Evolutionary conservation across 2,113 vertebrate genomes (phyloP).

Genomic region (Alethe castanea): DNA sequence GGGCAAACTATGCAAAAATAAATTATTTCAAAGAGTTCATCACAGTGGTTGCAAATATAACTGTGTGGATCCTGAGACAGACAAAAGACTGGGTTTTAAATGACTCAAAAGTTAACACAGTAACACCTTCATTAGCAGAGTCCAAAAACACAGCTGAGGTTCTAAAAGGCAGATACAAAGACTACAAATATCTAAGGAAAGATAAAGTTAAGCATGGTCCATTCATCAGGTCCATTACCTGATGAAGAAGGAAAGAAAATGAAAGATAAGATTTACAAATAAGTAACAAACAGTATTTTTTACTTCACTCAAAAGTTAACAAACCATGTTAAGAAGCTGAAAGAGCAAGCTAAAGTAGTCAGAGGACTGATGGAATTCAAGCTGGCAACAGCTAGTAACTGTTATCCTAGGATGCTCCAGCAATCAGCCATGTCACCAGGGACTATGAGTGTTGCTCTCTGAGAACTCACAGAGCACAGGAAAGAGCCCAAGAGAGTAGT

Average conservation of each 20-base stretch:
- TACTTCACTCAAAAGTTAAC: background rate
- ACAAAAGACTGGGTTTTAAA: background rate
- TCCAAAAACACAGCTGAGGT: background rate
- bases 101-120: background rate
- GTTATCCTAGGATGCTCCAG: background rate
- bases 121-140: background rate
- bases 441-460: background rate
- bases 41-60: background rate
- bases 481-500: background rate
- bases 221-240: background rate
- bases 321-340: background rate
- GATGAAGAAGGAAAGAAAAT: background rate
- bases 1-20: background rate
- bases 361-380: background rate
- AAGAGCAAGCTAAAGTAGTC: background rate
- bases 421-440: background rate
- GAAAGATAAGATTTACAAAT: background rate
- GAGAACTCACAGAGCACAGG: background rate
- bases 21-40: background rate
- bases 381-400: background rate
- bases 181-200: background rate
- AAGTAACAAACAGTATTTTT: background rate
- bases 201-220: background rate
- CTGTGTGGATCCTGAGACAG: background rate
- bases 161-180: background rate